Base-by-base conservation (phyloP, 53 echinoderm and acorn worm species). In the Echinarachnius parma region DNA sequence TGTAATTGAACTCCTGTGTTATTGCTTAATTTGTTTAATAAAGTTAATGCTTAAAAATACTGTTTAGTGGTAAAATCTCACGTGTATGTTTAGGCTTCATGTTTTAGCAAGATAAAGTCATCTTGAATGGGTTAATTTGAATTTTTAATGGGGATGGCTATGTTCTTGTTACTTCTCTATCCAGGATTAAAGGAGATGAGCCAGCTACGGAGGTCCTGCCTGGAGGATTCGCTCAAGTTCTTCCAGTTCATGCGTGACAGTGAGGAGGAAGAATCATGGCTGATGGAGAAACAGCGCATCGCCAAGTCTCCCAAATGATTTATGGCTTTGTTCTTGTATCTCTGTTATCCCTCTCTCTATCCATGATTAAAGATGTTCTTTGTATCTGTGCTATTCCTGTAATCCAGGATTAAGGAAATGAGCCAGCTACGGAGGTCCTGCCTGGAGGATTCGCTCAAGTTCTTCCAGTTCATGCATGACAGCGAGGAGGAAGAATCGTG, bases 401-500 rank as follows among this genome's bases (percentile, higher is more conserved):
- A n/a, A n/a, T n/a, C n/a, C 77, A 92, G 93, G 33, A 78, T 91
- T 33, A 84, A 80, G 21, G 79, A 67, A 33, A 68, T 75, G 31
- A 84, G 95, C 21, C 36, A 66, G 23, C 28, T 44, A 22, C 87
- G 95, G 56, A 86, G 77, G 52, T 52, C 76, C 20, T 65, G 74
- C 11, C 79, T 95, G 3, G 91, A 91, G 57, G 87, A 85, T 28
- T 91, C 95, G 47, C 75, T 84, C 27, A 95, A 91, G 65, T 95
- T 83, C 79, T 95, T 90, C 78, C 91, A 91, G 84, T 95, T 95
- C 53, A 79, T 95, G 14, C 61, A 78, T 50, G 95, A 95, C 62
- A 87, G 90, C 59, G 95, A 95, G 19, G 95, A 95, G 79, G 88
- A 87, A 36, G 95, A 91, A 15, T 86, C 87, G 3, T 95, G 95